Evolutionary conservation across 2,888 invertebrate genomes (phyloP).

Genomic region (Atethmia centrago): DNA sequence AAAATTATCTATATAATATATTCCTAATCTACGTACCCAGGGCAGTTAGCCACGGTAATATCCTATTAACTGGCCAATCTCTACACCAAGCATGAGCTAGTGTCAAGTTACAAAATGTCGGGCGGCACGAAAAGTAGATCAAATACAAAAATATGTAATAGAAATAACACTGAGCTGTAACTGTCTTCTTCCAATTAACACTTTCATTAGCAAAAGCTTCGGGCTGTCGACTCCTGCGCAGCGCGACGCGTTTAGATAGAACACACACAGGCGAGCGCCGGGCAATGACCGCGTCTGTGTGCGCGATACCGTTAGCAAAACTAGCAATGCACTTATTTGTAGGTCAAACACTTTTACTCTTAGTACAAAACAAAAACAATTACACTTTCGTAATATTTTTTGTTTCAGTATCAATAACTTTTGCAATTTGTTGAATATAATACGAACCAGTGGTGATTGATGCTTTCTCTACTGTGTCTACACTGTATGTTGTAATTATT

Average conservation of each 20-base stretch:
- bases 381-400: slow-evolving; percentile 55
- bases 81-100: background rate
- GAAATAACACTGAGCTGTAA: background rate
- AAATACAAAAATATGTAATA: background rate
- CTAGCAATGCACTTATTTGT: slow-evolving; percentile 67
- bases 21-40: background rate
- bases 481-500: slow-evolving; percentile 33
- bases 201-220: slow-evolving; percentile 35
- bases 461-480: slow-evolving; percentile 58
- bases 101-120: too few species aligned
- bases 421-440: slow-evolving; percentile 45
- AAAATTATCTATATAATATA: too few species aligned
- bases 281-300: slow-evolving; percentile 74
- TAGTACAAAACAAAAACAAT: slow-evolving; percentile 61
- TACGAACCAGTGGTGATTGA: slow-evolving; percentile 31
- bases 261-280: slow-evolving; percentile 65
- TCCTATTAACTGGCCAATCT: background rate
- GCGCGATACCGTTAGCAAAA: slow-evolving; percentile 86
- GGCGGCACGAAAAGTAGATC: background rate
- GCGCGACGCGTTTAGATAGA: slow-evolving; percentile 62
- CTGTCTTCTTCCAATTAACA: slow-evolving; percentile 23
- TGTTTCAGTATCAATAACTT: slow-evolving; percentile 54
- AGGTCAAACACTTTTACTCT: slow-evolving; percentile 76
- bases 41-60: too few species aligned
- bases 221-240: slow-evolving; percentile 78